Percentiles rank a stretch among this genome's conserved stretches.
These are phyloP conservation scores for Lasiommata megera DNA, from an alignment of 2,888 invertebrate species.

Conservation along the genomic window DNA sequence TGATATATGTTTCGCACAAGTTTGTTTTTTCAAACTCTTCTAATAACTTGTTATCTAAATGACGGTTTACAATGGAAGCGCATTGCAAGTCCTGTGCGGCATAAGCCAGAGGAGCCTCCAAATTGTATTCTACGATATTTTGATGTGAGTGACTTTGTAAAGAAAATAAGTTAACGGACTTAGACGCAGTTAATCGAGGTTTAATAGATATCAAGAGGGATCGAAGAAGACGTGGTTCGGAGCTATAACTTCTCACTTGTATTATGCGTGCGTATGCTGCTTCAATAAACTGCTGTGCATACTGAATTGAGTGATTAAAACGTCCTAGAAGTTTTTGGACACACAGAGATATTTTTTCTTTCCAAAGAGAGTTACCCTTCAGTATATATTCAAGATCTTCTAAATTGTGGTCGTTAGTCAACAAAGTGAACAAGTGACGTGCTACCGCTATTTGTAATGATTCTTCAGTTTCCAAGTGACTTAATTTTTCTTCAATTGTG, in stretches of 20 bases:
- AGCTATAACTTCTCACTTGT: constrained; percentile 33
- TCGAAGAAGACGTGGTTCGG: constrained; percentile 33
- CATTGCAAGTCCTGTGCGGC: constrained; percentile 43
- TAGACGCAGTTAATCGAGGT: constrained; percentile 18
- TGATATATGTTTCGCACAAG: constrained; percentile 48
- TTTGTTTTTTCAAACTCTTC: constrained; percentile 44
- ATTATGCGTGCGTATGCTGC: constrained; percentile 42
- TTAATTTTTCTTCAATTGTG: constrained; percentile 41
- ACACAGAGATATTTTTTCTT: constrained; percentile 42
- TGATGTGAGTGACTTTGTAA: constrained; percentile 41
- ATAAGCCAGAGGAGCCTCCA: constrained; percentile 40
- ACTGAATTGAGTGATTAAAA: constrained; percentile 54
- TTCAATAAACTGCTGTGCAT: constrained; percentile 45
- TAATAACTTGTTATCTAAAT: constrained; percentile 42
- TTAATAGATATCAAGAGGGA: constrained; percentile 45
- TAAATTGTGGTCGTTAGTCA: constrained; percentile 34
- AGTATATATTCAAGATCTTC: constrained; percentile 32
- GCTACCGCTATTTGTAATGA: constrained; percentile 47
- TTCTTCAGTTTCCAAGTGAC: constrained; percentile 38
- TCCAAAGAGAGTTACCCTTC: constrained; percentile 38
- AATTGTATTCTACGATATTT: constrained; percentile 42
- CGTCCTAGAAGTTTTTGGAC: constrained; percentile 45
- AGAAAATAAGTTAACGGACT: constrained; percentile 32
- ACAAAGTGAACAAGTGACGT: constrained; percentile 49
- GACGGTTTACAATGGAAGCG: constrained; percentile 46